These are phyloP conservation scores for Rousettus leschenaultii DNA, from an alignment of 2,113 vertebrate species.

Conservation along the genomic window DNA sequence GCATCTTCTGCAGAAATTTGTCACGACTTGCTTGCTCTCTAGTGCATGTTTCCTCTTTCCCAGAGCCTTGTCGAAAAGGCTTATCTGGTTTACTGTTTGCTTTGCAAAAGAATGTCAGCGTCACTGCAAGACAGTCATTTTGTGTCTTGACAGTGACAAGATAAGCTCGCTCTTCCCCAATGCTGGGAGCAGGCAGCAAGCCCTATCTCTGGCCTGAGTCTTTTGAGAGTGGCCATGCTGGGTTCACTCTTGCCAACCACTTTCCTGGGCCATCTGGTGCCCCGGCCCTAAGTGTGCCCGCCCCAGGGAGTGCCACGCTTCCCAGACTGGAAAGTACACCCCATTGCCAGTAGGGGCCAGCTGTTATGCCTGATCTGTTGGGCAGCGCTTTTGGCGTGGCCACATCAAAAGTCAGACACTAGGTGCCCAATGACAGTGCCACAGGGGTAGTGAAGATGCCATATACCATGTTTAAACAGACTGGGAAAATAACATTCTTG, in stretches of 20 bases:
- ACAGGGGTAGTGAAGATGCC: background rate
- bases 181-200: background rate
- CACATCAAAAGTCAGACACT: fast-evolving
- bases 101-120: background rate
- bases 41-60: background rate
- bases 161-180: background rate
- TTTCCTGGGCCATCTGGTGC: background rate
- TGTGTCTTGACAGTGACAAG: background rate
- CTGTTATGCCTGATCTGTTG: background rate
- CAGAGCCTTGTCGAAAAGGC: background rate
- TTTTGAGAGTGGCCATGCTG: background rate
- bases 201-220: background rate
- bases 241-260: background rate
- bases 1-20: background rate
- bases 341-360: too few relatives aligned
- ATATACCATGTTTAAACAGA: background rate
- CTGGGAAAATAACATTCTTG: background rate
- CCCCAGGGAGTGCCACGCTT: background rate
- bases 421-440: background rate
- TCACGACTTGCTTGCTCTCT: background rate
- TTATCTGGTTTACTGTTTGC: background rate
- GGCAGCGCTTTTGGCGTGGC: background rate
- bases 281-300: background rate
- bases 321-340: background rate
- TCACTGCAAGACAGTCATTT: background rate